Evolutionary conservation across 2,888 invertebrate species (phyloP).

Genomic region (Melanophora roralis): DNA sequence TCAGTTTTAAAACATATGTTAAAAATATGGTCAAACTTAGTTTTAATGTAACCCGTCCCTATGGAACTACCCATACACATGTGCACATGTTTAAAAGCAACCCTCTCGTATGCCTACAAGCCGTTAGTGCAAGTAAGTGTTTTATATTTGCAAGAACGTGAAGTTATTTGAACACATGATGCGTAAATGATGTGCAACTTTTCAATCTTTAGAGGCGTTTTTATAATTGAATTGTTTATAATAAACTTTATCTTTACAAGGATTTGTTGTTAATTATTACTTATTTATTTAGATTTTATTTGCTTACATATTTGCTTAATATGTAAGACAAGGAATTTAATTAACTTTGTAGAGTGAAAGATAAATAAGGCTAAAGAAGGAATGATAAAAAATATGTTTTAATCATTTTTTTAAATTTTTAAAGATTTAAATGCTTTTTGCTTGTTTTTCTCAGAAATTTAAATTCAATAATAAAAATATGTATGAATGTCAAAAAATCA

Average conservation of each 20-base stretch:
- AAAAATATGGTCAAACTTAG: no score
- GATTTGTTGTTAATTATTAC: conserved; percentile 14
- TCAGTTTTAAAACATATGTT: no score
- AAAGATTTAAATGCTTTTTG: no score
- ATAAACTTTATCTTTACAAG: conserved; percentile 22
- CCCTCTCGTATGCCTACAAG: not conserved
- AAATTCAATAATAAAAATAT: no score
- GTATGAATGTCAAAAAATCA: no score
- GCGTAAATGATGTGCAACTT: conserved; percentile 29
- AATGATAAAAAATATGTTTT: no score
- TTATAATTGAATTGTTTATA: conserved; percentile 45
- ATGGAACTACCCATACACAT: no score
- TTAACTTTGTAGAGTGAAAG: not conserved
- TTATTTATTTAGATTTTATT: not conserved
- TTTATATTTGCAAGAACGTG: not conserved
- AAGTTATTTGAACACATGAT: conserved; percentile 7
- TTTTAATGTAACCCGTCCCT: no score
- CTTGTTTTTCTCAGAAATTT: no score
- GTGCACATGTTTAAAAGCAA: not conserved
- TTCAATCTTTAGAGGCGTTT: conserved; percentile 29
- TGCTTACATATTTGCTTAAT: not conserved
- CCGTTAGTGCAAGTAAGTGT: not conserved
- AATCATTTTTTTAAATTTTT: no score
- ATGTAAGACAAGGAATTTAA: not conserved
- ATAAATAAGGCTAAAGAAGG: no score